Evolutionary conservation across 2,113 vertebrate species (phyloP), one percentile per base, ranked within the genome.

Genomic region (Sinocyclocheilus maitianheensis): DNA sequence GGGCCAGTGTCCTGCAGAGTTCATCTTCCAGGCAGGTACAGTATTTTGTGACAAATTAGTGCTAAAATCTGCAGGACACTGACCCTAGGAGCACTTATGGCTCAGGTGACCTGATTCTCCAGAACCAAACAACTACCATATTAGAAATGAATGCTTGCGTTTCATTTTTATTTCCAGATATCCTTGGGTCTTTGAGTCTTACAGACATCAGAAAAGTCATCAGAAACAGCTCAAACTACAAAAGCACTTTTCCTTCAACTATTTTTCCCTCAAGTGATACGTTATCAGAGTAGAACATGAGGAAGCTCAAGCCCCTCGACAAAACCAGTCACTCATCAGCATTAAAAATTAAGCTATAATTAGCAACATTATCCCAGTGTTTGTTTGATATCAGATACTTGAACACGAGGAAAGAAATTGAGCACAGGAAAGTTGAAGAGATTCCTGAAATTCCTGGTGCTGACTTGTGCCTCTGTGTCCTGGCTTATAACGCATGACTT

Each of bases 401-500:
- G 24, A 75, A 75, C 69, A 76, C 2, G 30, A 34, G 67, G 9
- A 77, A 69, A 75, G 30, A 53, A 60, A 74, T 14, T n/a, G 18
- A 67, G 63, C 58, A 69, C 16, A 67, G 71, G 71, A 71, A 58
- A 58, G 40, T 69, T 84, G 40, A 81, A 63, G 30, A 65, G 69
- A 85, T 85, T 88, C 74, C 75, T 78, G 79, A 69, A 84, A 85
- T 88, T 88, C 79, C 55, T 77, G 18, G 62, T 81, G 72, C 78
- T 67, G 78, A 78, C 34, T 75, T 65, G 69, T 51, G 65, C 67
- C 76, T 65, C 75, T 24, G 40, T 85, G 72, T 30, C 60, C 26
- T 51, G 84, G 72, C 63, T 86, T 88, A 85, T 5, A 83, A 69
- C 5, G 58, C 74, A 82, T 74, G 67, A 83, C 51, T 58, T 58